Base-by-base conservation (phyloP, 2,888 invertebrate genomes). In the Hyposoter didymator region DNA sequence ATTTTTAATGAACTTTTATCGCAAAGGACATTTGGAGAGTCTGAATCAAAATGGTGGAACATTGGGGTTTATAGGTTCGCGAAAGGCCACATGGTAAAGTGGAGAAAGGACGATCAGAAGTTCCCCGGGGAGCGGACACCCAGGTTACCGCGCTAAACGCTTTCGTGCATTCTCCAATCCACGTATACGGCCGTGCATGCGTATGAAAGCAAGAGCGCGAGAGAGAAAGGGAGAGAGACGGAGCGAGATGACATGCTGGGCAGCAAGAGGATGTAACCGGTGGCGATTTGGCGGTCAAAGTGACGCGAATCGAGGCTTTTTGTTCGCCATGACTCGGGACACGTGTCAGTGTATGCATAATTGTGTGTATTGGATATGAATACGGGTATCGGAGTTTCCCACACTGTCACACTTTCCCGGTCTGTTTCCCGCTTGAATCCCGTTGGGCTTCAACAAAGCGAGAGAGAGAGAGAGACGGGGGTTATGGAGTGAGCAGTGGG, bases 401-500 rank as follows among this genome's bases (percentile, higher is more conserved):
- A 87, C 85, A 86, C 89, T 88, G 88, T 89, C 85, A 86, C 87
- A 87, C 85, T 70, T 55, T 75, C 86, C 84, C 78, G 81, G 81
- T 72, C 69, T 43, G 62, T 83, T 85, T 85, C 76, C 86, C 79
- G 80, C 80, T 87, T 73, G 22, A 67, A 67, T 83, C 87, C 86
- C 84, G 86, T 74, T 84, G 87, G 88, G 87, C 76, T 66, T 78
- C 45, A 3, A 7, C 82, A 59, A 35, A 66, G 47, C 22, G 28
- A 59, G 28, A 59, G 28, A 59, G 22, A 55, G 22, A 55, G 12
- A 22, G 55, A 10, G 28, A 22, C 0, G 2, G 88, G 88, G 88
- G 88, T 90, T 88, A 88, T 88, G 81, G 82, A 89, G 88, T 89
- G 87, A 87, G 84, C 86, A 88, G 88, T 84, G 86, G 89, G 90